Base-by-base conservation (phyloP, 2,797 vertebrate genomes). In the Gadopsis marmoratus region DNA sequence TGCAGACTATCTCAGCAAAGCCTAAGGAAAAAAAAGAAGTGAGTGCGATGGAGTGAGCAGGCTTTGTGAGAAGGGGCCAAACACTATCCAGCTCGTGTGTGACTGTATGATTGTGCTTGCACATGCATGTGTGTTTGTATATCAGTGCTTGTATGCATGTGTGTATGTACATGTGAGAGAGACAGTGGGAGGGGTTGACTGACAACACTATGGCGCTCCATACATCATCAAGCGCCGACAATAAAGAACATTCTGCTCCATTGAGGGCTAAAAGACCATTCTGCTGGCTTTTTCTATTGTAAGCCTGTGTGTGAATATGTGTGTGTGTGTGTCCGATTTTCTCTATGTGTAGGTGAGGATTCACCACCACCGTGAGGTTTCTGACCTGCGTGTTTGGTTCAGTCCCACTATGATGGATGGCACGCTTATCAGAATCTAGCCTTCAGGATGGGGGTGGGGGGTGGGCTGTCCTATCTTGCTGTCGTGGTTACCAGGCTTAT, bases 341-440 rank as follows among this genome's bases (percentile, higher is more conserved):
- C 26, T 26, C 26, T 54, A 47, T 59, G 66, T 82, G 64, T 72
- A 79, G 73, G 81, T 81, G 81, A 87, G 78, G 70, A 82, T 86
- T 74, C 76, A 69, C 78, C 23, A 79, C 74, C 75, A 84, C 82
- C 79, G 78, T 77, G 68, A 81, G 81, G 78, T 85, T 84, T 90
- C 71, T 92, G 84, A 91, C 85, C 86, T 56, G 68, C 72, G 84
- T 80, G 79, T 87, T 89, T 89, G 90, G 86, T 92, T 87, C 89
- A 87, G 71, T 89, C 81, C 75, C 72, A 58, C 47, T 33, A 80
- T 93, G 92, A 94, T 93, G 82, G 90, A 95, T 93, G 92, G 89
- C 85, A 80, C 88, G 86, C 90, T 91, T 93, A 90, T 91, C 89
- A 88, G 82, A 81, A 78, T 84, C 83, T 88, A 56, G 59, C 85